These are phyloP conservation scores for Brachionus manjavacas DNA, from an alignment of 1,140 invertebrate genomes.

Conservation along the genomic window DNA sequence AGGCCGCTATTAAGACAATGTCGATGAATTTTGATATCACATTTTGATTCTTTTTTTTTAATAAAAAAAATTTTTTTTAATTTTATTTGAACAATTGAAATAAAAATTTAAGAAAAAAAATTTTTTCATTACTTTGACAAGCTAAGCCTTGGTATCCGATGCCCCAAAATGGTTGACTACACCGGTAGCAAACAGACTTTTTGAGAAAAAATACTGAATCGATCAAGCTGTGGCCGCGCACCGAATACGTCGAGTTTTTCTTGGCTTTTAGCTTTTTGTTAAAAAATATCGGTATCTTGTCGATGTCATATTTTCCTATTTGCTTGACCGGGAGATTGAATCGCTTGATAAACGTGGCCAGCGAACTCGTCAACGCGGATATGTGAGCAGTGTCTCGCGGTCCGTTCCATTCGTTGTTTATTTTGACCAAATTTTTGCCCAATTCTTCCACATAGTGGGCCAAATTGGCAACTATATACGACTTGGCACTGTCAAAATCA, in stretches of 20 bases:
- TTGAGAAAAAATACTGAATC: not conserved
- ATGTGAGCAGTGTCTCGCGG: not conserved
- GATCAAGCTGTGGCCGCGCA: not conserved
- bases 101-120: too few relatives aligned
- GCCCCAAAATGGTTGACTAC: constrained; percentile 37
- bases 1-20: not conserved
- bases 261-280: constrained; percentile 16
- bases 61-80: not conserved
- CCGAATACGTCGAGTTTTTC: not conserved
- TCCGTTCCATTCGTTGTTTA: constrained; percentile 28
- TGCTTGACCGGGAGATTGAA: constrained; percentile 1
- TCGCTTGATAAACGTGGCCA: constrained; percentile 27
- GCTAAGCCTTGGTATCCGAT: constrained; percentile 36
- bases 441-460: not conserved
- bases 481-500: not conserved
- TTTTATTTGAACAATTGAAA: not conserved
- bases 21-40: constrained; percentile 29
- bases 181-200: not conserved
- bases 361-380: not conserved
- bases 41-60: not conserved
- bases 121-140: not conserved
- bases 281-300: constrained; percentile 39
- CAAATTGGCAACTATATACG: not conserved
- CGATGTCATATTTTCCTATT: constrained; percentile 10
- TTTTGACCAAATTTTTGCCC: not conserved